Base-by-base conservation (phyloP, 2,113 vertebrate genomes). In the Ammodytes marinus region DNA sequence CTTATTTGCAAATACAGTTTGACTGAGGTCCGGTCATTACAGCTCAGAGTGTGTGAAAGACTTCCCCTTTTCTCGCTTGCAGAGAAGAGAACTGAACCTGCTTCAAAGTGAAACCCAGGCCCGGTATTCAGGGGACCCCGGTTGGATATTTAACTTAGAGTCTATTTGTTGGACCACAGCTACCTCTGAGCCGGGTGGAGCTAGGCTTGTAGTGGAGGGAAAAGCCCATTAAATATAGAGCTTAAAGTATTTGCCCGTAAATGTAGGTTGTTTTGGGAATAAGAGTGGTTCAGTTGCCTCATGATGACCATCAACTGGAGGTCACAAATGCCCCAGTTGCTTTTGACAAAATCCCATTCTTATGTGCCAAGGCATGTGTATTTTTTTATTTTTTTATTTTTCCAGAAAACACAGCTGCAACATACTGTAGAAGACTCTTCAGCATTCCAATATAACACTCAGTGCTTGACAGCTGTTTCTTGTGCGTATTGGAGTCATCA, bases 111-210 rank as follows among this genome's bases (percentile, higher is more conserved):
- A 59, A 74, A 73, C 3, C 4, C 61, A 42, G 39, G 19, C 37
- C 72, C 67, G 67, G 46, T 70, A 74, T 78, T 74, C 74, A 43
- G 66, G 27, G 60, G 35, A 42, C 50, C 66, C 8, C 2, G 10
- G 50, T 60, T 75, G 65, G 78, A 84, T 73, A 82, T 77, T 46
- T 53, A 74, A 79, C 19, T 58, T 64, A 7, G 35, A 82, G 74
- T 64, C 74, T 19, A 10, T 83, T 74, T 81, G 55, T 60, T 13
- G 4, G 66, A 58, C 66, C n/a, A 14, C 37, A 50, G 55, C 2
- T 86, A 77, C 9, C 37, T 74, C 17, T 6, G 39, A 78, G 13
- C 58, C 80, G 43, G 12, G 49, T 2, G 53, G 14, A 76, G 49
- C 19, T 35, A 63, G 55, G 67, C 35, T 15, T 45, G 69, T 11